Percentiles rank a stretch among this genome's conserved stretches.
phyloP scores from a whole-genome alignment of 1,140 invertebrate species.

The Brachionus calyciflorus region DNA sequence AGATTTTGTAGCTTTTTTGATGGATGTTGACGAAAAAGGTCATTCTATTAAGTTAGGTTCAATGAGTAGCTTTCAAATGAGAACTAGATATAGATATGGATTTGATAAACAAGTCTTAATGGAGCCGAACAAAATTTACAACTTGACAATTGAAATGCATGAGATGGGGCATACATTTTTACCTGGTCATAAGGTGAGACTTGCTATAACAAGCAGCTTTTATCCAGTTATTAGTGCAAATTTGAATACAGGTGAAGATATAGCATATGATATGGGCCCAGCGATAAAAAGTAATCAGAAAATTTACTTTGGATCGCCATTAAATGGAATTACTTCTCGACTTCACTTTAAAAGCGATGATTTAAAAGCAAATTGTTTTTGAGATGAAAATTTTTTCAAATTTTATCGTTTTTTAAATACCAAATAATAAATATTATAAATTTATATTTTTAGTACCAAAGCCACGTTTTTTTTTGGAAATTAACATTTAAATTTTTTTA shows the following conservation, averaged over 20 bases:
- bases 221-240: slow-evolving; percentile 28
- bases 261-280: not conserved
- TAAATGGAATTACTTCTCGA: not conserved
- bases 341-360: not conserved
- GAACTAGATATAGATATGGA: slow-evolving; percentile 31
- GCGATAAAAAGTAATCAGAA: slow-evolving; percentile 3
- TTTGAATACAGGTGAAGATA: slow-evolving; percentile 2
- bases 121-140: not conserved
- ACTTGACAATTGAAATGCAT: not conserved
- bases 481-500: no score
- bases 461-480: no score
- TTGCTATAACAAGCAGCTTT: slow-evolving; percentile 37
- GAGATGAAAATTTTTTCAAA: no score
- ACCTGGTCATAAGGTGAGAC: not conserved
- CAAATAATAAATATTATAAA: no score
- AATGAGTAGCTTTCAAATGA: not conserved
- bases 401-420: no score
- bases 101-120: slow-evolving; percentile 35
- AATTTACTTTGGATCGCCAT: not conserved
- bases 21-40: slow-evolving; percentile 13
- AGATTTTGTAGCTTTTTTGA: not conserved
- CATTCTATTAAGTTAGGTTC: slow-evolving; percentile 30
- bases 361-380: no score
- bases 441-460: no score
- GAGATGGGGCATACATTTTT: slow-evolving; percentile 39